phyloP scores from a whole-genome alignment of 2,113 vertebrate species.

The Chrysochloris asiatica region DNA sequence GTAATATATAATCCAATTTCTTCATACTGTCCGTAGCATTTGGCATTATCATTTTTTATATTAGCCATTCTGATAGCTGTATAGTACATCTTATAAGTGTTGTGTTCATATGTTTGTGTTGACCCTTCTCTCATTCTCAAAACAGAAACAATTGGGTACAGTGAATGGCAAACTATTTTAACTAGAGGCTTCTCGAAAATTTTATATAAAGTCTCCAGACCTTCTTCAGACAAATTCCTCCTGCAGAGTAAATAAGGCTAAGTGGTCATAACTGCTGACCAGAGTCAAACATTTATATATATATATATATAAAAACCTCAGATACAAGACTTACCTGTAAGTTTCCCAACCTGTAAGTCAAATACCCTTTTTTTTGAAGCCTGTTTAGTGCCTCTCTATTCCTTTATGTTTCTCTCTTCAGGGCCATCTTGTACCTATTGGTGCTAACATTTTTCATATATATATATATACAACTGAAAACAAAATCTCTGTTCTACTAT shows the following conservation, averaged over 20 bases:
- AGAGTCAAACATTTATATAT: background rate
- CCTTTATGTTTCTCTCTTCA: background rate
- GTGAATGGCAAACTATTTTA: background rate
- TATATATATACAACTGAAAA: conserved; percentile 14
- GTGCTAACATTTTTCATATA: no score
- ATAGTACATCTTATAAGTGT: background rate
- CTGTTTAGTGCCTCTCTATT: background rate
- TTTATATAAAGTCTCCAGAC: background rate
- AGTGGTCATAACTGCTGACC: background rate
- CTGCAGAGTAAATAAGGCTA: background rate
- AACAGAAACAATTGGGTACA: conserved; percentile 19
- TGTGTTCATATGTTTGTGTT: background rate
- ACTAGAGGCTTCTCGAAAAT: conserved; percentile 3
- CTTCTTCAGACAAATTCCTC: conserved; percentile 22
- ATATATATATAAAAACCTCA: background rate
- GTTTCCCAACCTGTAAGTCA: background rate
- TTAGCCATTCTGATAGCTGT: background rate
- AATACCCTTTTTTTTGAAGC: background rate
- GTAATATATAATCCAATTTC: conserved; percentile 9
- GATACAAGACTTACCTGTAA: background rate
- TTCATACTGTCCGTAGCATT: background rate
- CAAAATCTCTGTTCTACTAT: background rate
- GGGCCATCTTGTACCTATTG: background rate
- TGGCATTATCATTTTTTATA: background rate
- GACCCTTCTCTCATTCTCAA: conserved; percentile 11